Conservation (phyloP, 1,140 invertebrate genomes). For the Globodera ellingtonae region DNA sequence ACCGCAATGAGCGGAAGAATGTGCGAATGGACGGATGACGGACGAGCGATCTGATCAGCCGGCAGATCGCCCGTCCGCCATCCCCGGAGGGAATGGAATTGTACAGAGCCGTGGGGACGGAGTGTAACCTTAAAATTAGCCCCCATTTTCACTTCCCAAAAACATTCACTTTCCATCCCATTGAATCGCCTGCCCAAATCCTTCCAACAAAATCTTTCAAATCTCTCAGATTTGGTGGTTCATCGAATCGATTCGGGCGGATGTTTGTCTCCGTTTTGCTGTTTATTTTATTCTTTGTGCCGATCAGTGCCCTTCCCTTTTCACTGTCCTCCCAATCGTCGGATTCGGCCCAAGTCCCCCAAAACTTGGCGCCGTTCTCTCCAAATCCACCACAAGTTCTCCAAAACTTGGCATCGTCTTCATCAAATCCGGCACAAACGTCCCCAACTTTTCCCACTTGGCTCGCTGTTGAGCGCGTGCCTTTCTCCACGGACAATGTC, state of each 20-base stretch:
- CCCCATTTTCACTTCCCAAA: conserved; percentile 8
- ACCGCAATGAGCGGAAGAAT: neutral
- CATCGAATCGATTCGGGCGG: neutral
- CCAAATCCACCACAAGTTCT: neutral
- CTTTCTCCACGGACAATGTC: neutral
- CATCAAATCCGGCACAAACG: neutral
- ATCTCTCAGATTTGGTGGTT: neutral
- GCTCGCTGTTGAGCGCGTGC: conserved; percentile 1
- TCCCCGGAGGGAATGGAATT: neutral
- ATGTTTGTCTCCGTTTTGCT: neutral
- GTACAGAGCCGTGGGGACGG: neutral
- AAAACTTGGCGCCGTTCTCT: neutral
- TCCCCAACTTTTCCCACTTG: neutral
- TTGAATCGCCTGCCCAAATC: neutral
- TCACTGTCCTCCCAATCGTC: neutral
- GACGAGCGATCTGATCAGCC: neutral
- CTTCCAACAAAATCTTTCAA: neutral
- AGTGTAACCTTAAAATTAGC: conserved; percentile 10
- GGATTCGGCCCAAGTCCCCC: neutral
- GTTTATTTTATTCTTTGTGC: neutral
- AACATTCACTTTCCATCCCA: neutral
- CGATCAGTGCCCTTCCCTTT: neutral
- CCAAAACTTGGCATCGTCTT: neutral
- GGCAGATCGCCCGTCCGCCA: neutral
- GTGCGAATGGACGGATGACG: neutral